Conservation (phyloP, 2,888 invertebrate genomes). For the Hylaea fasciaria region DNA sequence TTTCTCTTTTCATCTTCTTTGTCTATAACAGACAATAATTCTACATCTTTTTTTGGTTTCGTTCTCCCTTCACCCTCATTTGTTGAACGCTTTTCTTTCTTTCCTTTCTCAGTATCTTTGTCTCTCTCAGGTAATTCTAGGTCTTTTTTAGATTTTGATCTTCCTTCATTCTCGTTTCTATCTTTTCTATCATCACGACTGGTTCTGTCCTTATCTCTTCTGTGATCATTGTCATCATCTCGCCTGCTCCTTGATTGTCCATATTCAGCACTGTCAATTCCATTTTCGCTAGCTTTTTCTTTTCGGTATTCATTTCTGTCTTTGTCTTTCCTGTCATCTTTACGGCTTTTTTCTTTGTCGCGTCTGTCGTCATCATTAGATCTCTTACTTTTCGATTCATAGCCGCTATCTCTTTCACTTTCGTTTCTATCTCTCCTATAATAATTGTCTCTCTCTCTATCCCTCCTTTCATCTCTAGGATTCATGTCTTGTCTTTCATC, state of each 20-base stretch:
- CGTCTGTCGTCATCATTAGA: constrained; percentile 35
- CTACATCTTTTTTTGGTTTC: background rate
- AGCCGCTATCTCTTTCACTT: constrained; percentile 35
- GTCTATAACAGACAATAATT: no score
- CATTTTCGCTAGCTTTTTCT: constrained; percentile 19
- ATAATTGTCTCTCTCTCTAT: constrained; percentile 29
- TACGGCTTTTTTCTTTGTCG: constrained; percentile 16
- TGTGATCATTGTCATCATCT: constrained; percentile 19
- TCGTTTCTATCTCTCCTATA: constrained; percentile 39
- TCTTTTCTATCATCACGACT: constrained; percentile 30
- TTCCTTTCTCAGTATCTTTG: constrained; percentile 4
- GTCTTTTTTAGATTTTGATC: constrained; percentile 19
- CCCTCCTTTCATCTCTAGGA: constrained; percentile 35
- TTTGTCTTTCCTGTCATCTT: constrained; percentile 26
- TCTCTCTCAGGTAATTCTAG: constrained; percentile 17
- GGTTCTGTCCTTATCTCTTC: constrained; percentile 25
- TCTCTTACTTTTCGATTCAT: constrained; percentile 30
- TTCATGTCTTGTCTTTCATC: constrained; percentile 27
- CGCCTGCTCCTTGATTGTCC: constrained; percentile 20
- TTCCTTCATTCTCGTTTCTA: constrained; percentile 25
- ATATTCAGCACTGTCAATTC: constrained; percentile 16
- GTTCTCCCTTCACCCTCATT: constrained; percentile 20
- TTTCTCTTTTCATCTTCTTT: no score
- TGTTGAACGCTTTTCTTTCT: constrained; percentile 16
- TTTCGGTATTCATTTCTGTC: constrained; percentile 11